These are phyloP conservation scores for Parapristionchus giblindavisi DNA, from an alignment of 2,888 invertebrate genomes.

Conservation along the genomic window DNA sequence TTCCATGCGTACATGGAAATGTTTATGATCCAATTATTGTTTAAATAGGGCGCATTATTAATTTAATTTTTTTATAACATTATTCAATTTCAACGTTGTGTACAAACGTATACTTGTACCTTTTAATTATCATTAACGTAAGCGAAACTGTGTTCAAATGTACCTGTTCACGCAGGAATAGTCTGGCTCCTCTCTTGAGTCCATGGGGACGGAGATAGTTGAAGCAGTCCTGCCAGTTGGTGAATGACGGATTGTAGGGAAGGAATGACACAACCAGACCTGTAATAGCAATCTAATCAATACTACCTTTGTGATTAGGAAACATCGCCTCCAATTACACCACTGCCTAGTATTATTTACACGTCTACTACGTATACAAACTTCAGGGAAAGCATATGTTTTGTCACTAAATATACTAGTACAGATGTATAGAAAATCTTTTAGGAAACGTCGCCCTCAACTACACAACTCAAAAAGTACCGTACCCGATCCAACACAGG, in stretches of 20 bases:
- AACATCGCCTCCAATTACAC: no score
- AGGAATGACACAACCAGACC: conserved; percentile 82
- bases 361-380: background rate
- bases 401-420: background rate
- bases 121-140: conserved; percentile 13
- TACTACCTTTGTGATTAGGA: background rate
- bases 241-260: conserved; percentile 85
- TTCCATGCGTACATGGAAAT: no score
- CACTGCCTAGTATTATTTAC: background rate
- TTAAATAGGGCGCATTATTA: no score
- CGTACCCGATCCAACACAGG: conserved; percentile 81
- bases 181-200: conserved; percentile 59
- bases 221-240: conserved; percentile 85
- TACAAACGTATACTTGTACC: no score
- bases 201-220: conserved; percentile 75
- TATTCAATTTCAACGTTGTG: no score
- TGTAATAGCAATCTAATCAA: background rate
- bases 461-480: background rate
- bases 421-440: background rate
- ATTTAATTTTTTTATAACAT: no score
- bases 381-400: background rate
- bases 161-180: conserved; percentile 66
- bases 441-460: no score
- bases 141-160: background rate
- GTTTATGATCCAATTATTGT: no score